phyloP scores from a whole-genome alignment of 92 coral and sea anemone species.

The Porites rus region DNA sequence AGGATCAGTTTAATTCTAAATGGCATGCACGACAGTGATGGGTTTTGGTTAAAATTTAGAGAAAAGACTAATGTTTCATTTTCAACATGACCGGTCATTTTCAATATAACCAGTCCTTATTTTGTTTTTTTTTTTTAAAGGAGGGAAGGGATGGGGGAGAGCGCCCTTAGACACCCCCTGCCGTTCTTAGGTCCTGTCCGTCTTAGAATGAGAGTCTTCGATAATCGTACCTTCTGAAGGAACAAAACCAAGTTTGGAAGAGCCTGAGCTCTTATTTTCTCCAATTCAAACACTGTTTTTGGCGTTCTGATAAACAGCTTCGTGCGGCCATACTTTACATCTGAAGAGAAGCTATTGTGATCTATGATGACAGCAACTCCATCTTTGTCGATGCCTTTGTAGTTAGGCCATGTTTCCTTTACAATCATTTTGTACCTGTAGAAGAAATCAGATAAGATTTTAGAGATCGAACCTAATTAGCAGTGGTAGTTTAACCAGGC shows the following conservation, averaged over 20 bases:
- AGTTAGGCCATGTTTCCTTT: conserved; percentile 90
- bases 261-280: conserved; percentile 71
- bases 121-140: too few relatives aligned
- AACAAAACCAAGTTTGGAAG: conserved; percentile 81
- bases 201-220: background rate
- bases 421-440: conserved; percentile 89
- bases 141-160: too few relatives aligned
- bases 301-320: conserved; percentile 97
- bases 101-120: too few relatives aligned
- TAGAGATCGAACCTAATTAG: too few relatives aligned
- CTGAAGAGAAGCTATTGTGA: conserved; percentile 67
- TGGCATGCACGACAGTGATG: too few relatives aligned
- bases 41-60: too few relatives aligned
- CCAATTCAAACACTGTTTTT: conserved; percentile 87
- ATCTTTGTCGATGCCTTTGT: conserved; percentile 74
- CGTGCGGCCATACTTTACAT: conserved; percentile 89
- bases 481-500: too few relatives aligned
- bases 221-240: conserved; percentile 82
- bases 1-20: too few relatives aligned
- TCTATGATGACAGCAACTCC: conserved; percentile 77
- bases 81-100: too few relatives aligned
- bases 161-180: too few relatives aligned
- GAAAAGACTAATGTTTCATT: too few relatives aligned
- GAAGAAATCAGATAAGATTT: background rate
- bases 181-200: too few relatives aligned